Percentiles rank a stretch among this genome's conserved stretches.
These are phyloP conservation scores for Anarsia innoxiella DNA, from an alignment of 2,888 invertebrate species.

Conservation along the genomic window DNA sequence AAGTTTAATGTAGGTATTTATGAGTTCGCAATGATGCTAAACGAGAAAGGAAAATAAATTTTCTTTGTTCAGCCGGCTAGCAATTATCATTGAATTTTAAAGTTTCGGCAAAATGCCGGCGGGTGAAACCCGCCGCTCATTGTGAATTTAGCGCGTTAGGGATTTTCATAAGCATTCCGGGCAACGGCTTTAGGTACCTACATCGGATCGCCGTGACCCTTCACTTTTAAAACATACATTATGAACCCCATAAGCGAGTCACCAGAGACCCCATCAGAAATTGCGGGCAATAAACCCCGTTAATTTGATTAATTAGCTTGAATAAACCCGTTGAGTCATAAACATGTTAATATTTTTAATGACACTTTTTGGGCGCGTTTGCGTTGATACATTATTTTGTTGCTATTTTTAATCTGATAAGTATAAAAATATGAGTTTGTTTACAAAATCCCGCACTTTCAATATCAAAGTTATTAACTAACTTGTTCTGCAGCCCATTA, in stretches of 20 bases:
- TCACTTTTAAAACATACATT: constrained; percentile 39
- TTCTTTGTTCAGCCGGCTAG: constrained; percentile 7
- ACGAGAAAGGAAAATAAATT: constrained; percentile 1
- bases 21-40: too few relatives aligned
- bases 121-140: constrained; percentile 32
- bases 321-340: constrained; percentile 4
- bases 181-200: too few relatives aligned
- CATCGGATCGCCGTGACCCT: constrained; percentile 27
- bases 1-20: too few relatives aligned
- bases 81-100: constrained; percentile 31
- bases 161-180: constrained; percentile 33
- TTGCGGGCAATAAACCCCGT: not conserved
- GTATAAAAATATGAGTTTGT: too few relatives aligned
- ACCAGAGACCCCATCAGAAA: constrained; percentile 6
- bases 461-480: too few relatives aligned
- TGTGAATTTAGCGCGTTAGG: constrained; percentile 43
- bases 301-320: constrained; percentile 12
- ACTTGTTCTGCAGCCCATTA: too few relatives aligned
- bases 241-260: constrained; percentile 26
- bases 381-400: too few relatives aligned
- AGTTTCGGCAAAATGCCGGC: constrained; percentile 20
- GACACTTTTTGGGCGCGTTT: too few relatives aligned
- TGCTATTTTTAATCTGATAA: too few relatives aligned
- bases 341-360: not conserved
- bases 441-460: too few relatives aligned